Evolutionary conservation across 2,888 invertebrate species (phyloP).

Genomic region (Acrobeloides nanus): DNA sequence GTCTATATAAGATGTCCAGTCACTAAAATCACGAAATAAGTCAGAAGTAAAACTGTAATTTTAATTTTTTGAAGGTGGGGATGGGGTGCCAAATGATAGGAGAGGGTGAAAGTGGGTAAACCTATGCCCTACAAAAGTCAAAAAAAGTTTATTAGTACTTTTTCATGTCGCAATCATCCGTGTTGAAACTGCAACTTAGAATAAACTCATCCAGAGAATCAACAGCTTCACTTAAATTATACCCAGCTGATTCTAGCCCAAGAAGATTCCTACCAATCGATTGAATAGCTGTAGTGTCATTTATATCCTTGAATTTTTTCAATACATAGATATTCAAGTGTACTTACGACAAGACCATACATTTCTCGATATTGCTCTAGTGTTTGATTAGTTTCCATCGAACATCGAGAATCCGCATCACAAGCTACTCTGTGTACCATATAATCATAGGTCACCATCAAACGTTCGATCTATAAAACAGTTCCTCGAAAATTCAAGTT

Average conservation of each 20-base stretch:
- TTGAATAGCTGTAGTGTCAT: slow-evolving; percentile 24
- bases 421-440: slow-evolving; percentile 15
- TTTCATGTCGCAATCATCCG: slow-evolving; percentile 18
- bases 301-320: slow-evolving; percentile 7
- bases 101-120: no score
- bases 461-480: slow-evolving; percentile 6
- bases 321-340: neutral
- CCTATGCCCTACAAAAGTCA: no score
- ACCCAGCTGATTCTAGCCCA: slow-evolving; percentile 15
- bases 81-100: no score
- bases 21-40: no score
- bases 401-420: slow-evolving; percentile 4
- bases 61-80: neutral
- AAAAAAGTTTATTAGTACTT: no score
- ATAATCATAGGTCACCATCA: slow-evolving; percentile 21
- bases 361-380: slow-evolving; percentile 8
- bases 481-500: no score
- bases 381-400: slow-evolving; percentile 8
- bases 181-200: slow-evolving; percentile 26
- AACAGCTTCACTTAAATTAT: slow-evolving; percentile 5
- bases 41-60: neutral
- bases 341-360: slow-evolving; percentile 7
- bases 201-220: slow-evolving; percentile 12
- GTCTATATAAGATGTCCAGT: slow-evolving; percentile 21
- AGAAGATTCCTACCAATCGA: slow-evolving; percentile 16